These are phyloP conservation scores for Drosophila mimica DNA, from an alignment of 2,888 invertebrate genomes.

Conservation along the genomic window DNA sequence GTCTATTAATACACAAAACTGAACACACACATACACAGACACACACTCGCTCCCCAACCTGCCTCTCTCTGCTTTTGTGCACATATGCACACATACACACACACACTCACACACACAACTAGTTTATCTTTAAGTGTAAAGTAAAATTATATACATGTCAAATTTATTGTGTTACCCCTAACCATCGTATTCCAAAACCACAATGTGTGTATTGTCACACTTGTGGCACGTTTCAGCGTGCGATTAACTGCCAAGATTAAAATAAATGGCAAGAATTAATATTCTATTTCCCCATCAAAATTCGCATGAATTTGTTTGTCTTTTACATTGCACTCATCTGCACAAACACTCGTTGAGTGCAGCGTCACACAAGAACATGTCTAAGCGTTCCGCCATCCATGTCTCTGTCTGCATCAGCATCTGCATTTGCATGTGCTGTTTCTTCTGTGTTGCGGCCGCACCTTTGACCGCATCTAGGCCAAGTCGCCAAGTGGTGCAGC, in stretches of 20 bases:
- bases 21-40: conserved; percentile 23
- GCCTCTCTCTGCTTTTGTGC: neutral
- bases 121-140: neutral
- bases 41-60: neutral
- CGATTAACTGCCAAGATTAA: conserved; percentile 26
- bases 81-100: neutral
- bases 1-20: conserved; percentile 14
- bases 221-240: conserved; percentile 37
- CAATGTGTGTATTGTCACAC: conserved; percentile 1
- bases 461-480: neutral
- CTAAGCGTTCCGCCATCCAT: conserved; percentile 2
- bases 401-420: neutral
- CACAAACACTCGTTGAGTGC: neutral
- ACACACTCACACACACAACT: neutral
- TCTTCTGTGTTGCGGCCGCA: neutral
- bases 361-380: conserved; percentile 17
- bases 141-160: neutral
- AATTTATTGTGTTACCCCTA: neutral
- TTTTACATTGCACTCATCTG: neutral
- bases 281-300: conserved; percentile 16
- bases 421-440: conserved; percentile 1
- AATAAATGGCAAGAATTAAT: conserved; percentile 29
- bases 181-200: neutral
- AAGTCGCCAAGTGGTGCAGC: conserved; percentile 72
- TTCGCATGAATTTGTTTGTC: neutral